phyloP scores from a whole-genome alignment of 2,113 vertebrate genomes.

The Hippopotamus amphibius region DNA sequence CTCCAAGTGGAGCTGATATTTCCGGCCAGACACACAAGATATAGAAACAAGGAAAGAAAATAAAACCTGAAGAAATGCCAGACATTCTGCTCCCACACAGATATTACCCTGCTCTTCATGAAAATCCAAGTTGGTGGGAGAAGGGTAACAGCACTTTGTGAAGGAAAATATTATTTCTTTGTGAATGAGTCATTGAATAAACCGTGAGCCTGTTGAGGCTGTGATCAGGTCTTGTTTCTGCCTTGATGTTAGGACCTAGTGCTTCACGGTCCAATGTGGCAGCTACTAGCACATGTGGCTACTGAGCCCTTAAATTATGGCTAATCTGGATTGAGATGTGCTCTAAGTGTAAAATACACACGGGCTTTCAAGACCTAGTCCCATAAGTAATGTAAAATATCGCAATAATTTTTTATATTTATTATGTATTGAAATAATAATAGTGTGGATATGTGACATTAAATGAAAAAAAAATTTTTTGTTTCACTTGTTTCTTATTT shows the following conservation, averaged over 20 bases:
- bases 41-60: background rate
- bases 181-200: background rate
- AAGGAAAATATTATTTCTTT: background rate
- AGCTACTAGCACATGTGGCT: background rate
- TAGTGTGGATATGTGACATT: background rate
- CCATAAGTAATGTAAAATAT: background rate
- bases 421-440: background rate
- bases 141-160: background rate
- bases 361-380: background rate
- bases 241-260: background rate
- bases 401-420: background rate
- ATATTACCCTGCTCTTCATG: background rate
- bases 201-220: background rate
- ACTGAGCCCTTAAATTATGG: background rate
- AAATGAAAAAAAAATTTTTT: background rate
- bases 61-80: background rate
- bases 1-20: rapidly evolving
- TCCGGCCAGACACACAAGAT: background rate
- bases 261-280: background rate
- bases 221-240: background rate
- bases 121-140: background rate
- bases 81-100: background rate
- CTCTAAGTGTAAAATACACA: background rate
- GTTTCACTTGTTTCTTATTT: background rate
- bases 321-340: background rate